These are phyloP conservation scores for Sinodicranocentrus sp. DNA, from an alignment of 2,888 invertebrate species.

Conservation along the genomic window DNA sequence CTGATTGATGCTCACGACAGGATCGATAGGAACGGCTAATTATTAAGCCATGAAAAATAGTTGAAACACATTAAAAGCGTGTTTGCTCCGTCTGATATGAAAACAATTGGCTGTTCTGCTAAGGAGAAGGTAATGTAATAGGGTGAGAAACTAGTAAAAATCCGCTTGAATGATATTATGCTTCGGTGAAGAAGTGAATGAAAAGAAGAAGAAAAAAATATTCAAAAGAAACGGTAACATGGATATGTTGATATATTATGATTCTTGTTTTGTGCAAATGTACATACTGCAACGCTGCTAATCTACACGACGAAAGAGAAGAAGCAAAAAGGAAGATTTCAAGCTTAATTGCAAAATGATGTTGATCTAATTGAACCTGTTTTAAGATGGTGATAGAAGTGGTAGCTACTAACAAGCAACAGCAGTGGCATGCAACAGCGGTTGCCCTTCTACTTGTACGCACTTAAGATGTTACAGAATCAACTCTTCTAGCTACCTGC, in stretches of 20 bases:
- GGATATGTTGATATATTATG: too few species aligned
- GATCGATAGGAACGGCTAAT: constrained; percentile 58
- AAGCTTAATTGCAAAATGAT: constrained; percentile 77
- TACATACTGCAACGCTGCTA: neutral
- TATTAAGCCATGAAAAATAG: constrained; percentile 53
- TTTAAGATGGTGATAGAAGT: constrained; percentile 69
- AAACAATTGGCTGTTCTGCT: neutral
- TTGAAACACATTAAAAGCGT: constrained; percentile 58
- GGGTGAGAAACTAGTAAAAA: neutral
- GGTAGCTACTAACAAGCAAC: constrained; percentile 58
- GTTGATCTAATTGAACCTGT: constrained; percentile 77
- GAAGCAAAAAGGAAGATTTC: constrained; percentile 65
- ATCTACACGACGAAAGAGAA: constrained; percentile 22
- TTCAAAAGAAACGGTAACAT: neutral
- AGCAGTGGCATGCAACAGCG: constrained; percentile 28
- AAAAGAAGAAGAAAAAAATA: neutral
- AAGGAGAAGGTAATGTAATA: neutral
- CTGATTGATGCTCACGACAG: constrained; percentile 55
- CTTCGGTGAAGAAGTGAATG: constrained; percentile 5
- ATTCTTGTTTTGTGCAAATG: too few species aligned
- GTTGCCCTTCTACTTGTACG: constrained; percentile 2
- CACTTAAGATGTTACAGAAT: constrained; percentile 47
- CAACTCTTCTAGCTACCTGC: constrained; percentile 61
- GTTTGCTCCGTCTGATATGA: constrained; percentile 30
- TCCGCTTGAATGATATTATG: neutral